Conservation (phyloP, 1,140 invertebrate species). For the Samia ricini region DNA sequence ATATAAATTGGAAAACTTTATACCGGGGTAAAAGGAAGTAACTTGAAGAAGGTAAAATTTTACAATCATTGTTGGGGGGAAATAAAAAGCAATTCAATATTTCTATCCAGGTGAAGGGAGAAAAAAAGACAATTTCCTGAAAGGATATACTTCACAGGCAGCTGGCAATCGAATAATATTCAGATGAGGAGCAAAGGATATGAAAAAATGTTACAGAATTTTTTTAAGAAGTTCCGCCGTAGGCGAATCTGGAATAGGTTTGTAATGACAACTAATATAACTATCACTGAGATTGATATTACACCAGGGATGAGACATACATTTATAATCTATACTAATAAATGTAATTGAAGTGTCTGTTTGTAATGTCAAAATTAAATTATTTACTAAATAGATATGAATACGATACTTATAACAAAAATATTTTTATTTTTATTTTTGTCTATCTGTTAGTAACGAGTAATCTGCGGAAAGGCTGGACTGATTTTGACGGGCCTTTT, state of each 20-base stretch:
- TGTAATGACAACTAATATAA: constrained; percentile 17
- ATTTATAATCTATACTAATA: no score
- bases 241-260: constrained; percentile 14
- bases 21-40: background rate
- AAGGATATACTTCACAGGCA: constrained; percentile 27
- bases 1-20: constrained; percentile 24
- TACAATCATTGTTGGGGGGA: constrained; percentile 16
- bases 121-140: constrained; percentile 36
- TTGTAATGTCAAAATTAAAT: no score
- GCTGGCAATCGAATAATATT: constrained; percentile 42
- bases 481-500: no score
- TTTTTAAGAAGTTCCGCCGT: constrained; percentile 19
- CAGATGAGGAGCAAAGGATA: constrained; percentile 33
- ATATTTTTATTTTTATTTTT: no score
- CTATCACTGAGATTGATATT: constrained; percentile 3
- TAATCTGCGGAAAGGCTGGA: no score
- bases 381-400: no score
- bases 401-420: no score
- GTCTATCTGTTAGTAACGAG: no score
- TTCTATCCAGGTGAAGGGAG: constrained; percentile 19
- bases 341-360: no score
- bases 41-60: constrained; percentile 8
- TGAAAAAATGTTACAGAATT: constrained; percentile 34
- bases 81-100: constrained; percentile 25
- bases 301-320: no score